phyloP scores from a whole-genome alignment of 2,888 invertebrate genomes.

The Spicauda simplicius region DNA sequence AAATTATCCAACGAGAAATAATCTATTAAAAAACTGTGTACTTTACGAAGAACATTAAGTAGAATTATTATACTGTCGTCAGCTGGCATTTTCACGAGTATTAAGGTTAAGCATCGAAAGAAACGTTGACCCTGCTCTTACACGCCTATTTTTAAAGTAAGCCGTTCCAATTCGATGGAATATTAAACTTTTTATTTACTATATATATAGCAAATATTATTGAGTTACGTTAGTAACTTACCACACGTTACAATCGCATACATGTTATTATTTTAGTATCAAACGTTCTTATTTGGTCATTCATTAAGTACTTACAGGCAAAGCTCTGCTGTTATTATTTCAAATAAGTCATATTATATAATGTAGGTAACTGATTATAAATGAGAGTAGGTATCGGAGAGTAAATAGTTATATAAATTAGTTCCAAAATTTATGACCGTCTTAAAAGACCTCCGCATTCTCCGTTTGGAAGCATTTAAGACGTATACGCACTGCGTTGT shows the following conservation, averaged over 20 bases:
- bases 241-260: slow-evolving; percentile 32
- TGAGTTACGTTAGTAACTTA: slow-evolving; percentile 18
- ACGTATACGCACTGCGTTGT: neutral
- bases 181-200: neutral
- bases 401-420: slow-evolving; percentile 41
- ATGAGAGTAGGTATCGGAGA: slow-evolving; percentile 45
- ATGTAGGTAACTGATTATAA: slow-evolving; percentile 2
- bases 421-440: neutral
- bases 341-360: slow-evolving; percentile 7
- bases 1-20: neutral
- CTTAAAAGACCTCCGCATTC: neutral
- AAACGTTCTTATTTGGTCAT: slow-evolving; percentile 16
- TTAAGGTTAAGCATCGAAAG: slow-evolving; percentile 14
- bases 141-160: slow-evolving; percentile 20
- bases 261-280: slow-evolving; percentile 37
- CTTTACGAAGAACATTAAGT: too few species aligned
- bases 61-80: slow-evolving; percentile 15
- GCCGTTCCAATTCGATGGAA: slow-evolving; percentile 5
- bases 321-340: slow-evolving; percentile 20
- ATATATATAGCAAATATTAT: slow-evolving; percentile 10
- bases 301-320: slow-evolving; percentile 20
- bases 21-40: neutral
- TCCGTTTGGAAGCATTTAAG: neutral
- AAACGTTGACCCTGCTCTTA: slow-evolving; percentile 40
- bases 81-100: slow-evolving; percentile 4